These are phyloP conservation scores for Opisthograptis luteolata DNA, from an alignment of 2,888 invertebrate genomes.

Conservation along the genomic window DNA sequence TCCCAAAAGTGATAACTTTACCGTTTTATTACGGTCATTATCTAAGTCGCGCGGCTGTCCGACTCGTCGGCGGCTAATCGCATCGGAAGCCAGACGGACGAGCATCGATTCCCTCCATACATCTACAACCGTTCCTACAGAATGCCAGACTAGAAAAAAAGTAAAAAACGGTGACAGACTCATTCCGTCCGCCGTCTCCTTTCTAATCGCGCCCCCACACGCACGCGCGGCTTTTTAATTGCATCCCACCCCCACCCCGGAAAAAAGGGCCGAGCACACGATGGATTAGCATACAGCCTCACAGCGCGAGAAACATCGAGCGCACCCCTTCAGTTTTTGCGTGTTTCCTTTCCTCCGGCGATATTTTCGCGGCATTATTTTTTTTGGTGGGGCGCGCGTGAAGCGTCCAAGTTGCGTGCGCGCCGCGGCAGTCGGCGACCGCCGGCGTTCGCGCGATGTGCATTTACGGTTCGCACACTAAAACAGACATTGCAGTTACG, in stretches of 20 bases:
- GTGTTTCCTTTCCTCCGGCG: conserved; percentile 74
- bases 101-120: conserved; percentile 62
- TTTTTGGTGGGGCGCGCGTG: conserved; percentile 61
- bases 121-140: conserved; percentile 45
- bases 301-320: conserved; percentile 62
- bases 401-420: conserved; percentile 64
- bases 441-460: conserved; percentile 59
- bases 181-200: conserved; percentile 78
- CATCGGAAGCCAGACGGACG: conserved; percentile 46
- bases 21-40: conserved; percentile 11
- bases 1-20: conserved; percentile 26
- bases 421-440: conserved; percentile 71
- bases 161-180: conserved; percentile 79
- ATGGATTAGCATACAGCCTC: conserved; percentile 84
- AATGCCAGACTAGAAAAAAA: conserved; percentile 80
- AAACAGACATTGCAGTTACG: conserved; percentile 18
- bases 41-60: conserved; percentile 23
- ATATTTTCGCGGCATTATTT: conserved; percentile 74
- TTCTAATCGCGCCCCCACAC: conserved; percentile 82
- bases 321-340: conserved; percentile 80
- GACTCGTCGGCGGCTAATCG: conserved; percentile 28
- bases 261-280: conserved; percentile 70
- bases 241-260: conserved; percentile 78
- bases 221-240: conserved; percentile 84
- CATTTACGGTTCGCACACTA: conserved; percentile 14